Conservation (phyloP, 2,888 invertebrate species). For the Boloria euphrosyne region DNA sequence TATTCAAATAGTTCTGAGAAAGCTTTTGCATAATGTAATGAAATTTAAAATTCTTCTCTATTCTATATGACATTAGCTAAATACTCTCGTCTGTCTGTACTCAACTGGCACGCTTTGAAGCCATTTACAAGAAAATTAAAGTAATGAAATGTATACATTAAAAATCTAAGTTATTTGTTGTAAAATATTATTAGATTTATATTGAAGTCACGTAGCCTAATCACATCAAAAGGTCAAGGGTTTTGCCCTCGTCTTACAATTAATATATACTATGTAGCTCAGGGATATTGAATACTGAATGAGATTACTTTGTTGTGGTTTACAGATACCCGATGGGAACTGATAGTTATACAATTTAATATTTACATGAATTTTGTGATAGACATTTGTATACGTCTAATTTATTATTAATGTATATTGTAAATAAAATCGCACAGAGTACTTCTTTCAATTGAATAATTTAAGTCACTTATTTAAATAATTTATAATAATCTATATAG, state of each 20-base stretch:
- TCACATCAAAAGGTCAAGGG: slow-evolving; percentile 41
- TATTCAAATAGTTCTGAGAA: no score
- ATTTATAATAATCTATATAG: no score
- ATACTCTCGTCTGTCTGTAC: not conserved
- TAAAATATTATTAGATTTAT: slow-evolving; percentile 19
- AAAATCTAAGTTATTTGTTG: slow-evolving; percentile 15
- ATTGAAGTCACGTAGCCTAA: slow-evolving; percentile 40
- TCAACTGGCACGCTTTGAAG: no score
- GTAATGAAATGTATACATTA: not conserved
- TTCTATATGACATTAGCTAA: no score
- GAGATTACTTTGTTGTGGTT: slow-evolving; percentile 18
- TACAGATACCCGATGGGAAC: not conserved
- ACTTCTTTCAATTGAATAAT: no score
- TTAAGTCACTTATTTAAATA: no score
- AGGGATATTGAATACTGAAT: slow-evolving; percentile 36
- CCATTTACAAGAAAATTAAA: not conserved
- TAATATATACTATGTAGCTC: slow-evolving; percentile 2
- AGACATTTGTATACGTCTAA: no score
- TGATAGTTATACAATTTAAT: not conserved
- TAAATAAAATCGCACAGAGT: no score
- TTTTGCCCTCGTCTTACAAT: slow-evolving; percentile 22
- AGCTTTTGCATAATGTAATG: no score
- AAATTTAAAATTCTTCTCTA: no score
- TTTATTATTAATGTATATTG: no score
- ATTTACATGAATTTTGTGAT: no score